Base-by-base conservation (phyloP, 1,140 invertebrate species). In the Gonatopus flavifemur region DNA sequence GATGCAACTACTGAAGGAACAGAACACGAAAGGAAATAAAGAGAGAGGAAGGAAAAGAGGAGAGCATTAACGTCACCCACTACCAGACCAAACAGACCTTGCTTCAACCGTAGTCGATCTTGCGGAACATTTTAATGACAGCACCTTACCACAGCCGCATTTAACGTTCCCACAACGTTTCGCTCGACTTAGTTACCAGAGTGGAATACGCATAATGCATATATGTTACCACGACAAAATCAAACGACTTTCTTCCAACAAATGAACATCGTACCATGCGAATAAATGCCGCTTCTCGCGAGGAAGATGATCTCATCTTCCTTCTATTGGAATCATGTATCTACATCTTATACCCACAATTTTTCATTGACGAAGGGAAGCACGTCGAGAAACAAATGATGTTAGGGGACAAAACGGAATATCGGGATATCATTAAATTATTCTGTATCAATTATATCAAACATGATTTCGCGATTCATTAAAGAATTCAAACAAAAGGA, bases 61-160 rank as follows among this genome's bases (percentile, higher is more conserved):
- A 47, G 38, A 28, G 59, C 62, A 68, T 61, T 66, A 61, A 59
- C 52, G 64, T 66, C 62, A 57, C 41, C 59, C n/a, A n/a, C n/a
- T n/a, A n/a, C n/a, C 45, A 37, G 44, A 52, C 39, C 57, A 57
- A n/a, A n/a, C 55, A 63, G 62, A 65, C 51, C 60, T 64, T n/a
- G n/a, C n/a, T n/a, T n/a, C 55, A 55, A 46, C 52, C 56, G 59
- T 52, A 69, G 62, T 72, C 72, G 71, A 76, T 76, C 72, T 75
- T 72, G 69, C 67, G 71, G 71, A 76, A 76, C 71, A 72, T 75
- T 76, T 75, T 76, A 76, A 76, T 75, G 74, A 72, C 72, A 73
- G 66, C 66, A 72, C 64, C 66, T 76, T 72, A 72, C 64, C 58
- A 55, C 61, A 59, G n/a, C n/a, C 58, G 58, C 62, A 67, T 64